phyloP scores from a whole-genome alignment of 1,140 invertebrate genomes.

The Diplogasteroides magnus region DNA sequence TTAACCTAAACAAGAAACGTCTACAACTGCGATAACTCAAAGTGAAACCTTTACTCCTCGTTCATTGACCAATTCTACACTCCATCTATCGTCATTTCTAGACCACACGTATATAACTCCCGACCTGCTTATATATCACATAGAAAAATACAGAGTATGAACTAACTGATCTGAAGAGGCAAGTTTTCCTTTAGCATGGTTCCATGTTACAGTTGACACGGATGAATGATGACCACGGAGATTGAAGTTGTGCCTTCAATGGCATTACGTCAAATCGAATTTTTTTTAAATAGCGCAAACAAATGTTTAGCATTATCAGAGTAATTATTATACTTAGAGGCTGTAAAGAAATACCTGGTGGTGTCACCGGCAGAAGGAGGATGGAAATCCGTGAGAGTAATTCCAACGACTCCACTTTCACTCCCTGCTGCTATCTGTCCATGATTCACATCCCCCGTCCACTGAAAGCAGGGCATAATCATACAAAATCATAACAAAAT shows the following conservation, averaged over 20 bases:
- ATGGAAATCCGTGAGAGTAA: slow-evolving; percentile 41
- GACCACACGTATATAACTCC: slow-evolving; percentile 99
- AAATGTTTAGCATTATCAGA: not conserved
- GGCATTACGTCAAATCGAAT: slow-evolving; percentile 47
- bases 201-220: slow-evolving; percentile 91
- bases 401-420: slow-evolving; percentile 41
- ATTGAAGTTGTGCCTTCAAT: slow-evolving; percentile 91
- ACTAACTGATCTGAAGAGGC: slow-evolving; percentile 76
- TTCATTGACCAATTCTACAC: slow-evolving; percentile 96
- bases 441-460: slow-evolving; percentile 17
- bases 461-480: slow-evolving; percentile 1
- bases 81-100: slow-evolving; percentile 96
- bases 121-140: too few relatives aligned
- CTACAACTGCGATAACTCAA: not conserved
- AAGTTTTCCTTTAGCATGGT: slow-evolving; percentile 94
- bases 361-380: not conserved
- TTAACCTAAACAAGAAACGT: slow-evolving; percentile 55
- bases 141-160: slow-evolving; percentile 48
- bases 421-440: slow-evolving; percentile 35
- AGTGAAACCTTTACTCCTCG: slow-evolving; percentile 79
- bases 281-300: not conserved
- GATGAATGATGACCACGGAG: slow-evolving; percentile 89
- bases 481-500: not conserved
- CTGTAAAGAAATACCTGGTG: not conserved
- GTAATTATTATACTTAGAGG: not conserved